phyloP scores from a whole-genome alignment of 1,140 invertebrate genomes.

The Calliopsis andreniformis region DNA sequence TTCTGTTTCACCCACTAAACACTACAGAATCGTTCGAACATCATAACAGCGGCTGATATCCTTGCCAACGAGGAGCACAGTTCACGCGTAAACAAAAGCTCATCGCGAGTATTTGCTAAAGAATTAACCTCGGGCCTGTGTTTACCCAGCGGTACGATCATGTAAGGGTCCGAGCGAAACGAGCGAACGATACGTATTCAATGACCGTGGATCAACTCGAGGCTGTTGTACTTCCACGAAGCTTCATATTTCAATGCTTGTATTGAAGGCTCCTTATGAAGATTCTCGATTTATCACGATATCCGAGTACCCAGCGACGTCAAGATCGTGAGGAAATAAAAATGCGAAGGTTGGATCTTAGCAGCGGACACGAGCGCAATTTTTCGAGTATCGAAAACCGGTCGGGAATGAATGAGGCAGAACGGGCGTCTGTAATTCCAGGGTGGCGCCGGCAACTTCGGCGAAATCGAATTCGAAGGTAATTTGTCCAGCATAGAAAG shows the following conservation, averaged over 20 bases:
- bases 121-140: constrained; percentile 7
- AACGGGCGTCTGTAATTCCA: constrained; percentile 5
- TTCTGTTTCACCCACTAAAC: too few species aligned
- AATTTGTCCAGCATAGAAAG: constrained; percentile 17
- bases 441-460: not conserved
- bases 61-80: constrained; percentile 28
- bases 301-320: not conserved
- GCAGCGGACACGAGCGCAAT: not conserved
- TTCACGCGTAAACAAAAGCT: constrained; percentile 20
- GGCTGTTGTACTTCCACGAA: too few species aligned
- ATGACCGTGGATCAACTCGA: too few species aligned
- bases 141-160: not conserved
- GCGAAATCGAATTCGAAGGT: not conserved
- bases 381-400: constrained; percentile 13
- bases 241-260: too few species aligned
- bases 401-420: constrained; percentile 7
- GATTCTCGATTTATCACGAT: not conserved
- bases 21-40: too few species aligned
- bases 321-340: not conserved
- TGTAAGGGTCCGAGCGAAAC: not conserved
- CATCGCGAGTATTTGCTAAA: constrained; percentile 20
- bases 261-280: too few species aligned
- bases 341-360: not conserved
- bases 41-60: too few species aligned
- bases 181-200: not conserved